Base-by-base conservation (phyloP, 2,888 invertebrate species). In the Heliconius sara region DNA sequence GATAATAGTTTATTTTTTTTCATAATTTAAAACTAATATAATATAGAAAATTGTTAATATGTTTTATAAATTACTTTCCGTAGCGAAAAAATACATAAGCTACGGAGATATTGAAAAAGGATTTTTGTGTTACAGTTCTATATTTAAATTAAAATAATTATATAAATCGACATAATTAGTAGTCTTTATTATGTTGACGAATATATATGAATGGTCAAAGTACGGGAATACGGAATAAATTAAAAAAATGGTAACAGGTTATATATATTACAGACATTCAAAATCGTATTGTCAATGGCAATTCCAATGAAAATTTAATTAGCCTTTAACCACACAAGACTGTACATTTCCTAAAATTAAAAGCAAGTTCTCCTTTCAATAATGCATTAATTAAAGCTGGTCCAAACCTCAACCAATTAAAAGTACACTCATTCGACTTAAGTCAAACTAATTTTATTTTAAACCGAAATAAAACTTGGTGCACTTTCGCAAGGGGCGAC, bases 401-500 rank as follows among this genome's bases (percentile, higher is more conserved):
- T 80, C 83, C 81, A 79, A 84, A 85, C 83, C 78, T 83, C 85
- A 82, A 84, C 87, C 85, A 87, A 86, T 87, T 86, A 87, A 85
- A 85, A 84, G 83, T 83, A 84, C 82, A 82, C 81, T 83, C 81
- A 80, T 84, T 84, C 83, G 83, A 84, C 84, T 84, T 83, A 83
- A 85, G 85, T 85, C 83, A 82, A 83, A 84, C 81, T 84, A 83
- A 84, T 84, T 85, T 85, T 85, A 84, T 86, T 85, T 85, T 82
- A 84, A 83, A 82, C 84, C 83, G 80, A 84, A 85, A 85, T 84
- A 84, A 85, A 85, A 85, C 85, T 85, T 86, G 86, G 85, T 91
- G 91, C 91, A 90, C 88, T 90, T 88, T 86, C 86, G 85, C 85
- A 85, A 87, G 88, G 85, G 87, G 89, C 87, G 86, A 85, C 86